Evolutionary conservation across 2,797 vertebrate genomes (phyloP).

Genomic region (Streptopelia turtur): DNA sequence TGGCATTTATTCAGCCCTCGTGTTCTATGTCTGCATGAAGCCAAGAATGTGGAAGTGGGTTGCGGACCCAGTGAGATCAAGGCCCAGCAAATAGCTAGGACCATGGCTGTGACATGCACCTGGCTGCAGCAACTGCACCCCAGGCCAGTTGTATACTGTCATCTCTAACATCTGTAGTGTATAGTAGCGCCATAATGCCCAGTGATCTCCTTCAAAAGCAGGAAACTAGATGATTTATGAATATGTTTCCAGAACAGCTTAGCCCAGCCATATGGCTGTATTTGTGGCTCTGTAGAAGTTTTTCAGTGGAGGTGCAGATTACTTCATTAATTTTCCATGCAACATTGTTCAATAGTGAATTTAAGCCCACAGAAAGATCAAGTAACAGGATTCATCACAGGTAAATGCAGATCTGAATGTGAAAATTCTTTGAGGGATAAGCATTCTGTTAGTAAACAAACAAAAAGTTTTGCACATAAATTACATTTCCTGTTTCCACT

Average conservation of each 20-base stretch:
- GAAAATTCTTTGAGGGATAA: background rate
- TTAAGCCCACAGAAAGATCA: background rate
- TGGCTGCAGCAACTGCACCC: background rate
- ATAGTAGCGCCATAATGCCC: background rate
- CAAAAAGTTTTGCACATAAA: background rate
- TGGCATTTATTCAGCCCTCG: background rate
- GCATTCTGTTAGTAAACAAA: background rate
- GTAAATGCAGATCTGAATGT: background rate
- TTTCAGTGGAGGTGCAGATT: background rate
- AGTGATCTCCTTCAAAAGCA: constrained; percentile 7
- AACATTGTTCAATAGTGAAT: background rate
- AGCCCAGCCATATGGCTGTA: background rate
- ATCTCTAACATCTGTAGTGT: background rate
- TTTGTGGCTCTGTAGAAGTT: background rate
- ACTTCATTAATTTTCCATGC: background rate
- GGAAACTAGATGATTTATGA: background rate
- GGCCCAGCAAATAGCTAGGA: background rate
- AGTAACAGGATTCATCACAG: background rate
- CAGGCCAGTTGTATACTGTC: background rate
- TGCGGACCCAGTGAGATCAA: background rate
- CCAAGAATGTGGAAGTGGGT: background rate
- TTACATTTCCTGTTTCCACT: background rate
- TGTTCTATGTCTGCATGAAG: background rate
- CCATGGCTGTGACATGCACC: background rate
- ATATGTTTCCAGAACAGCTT: background rate